Percentiles rank a stretch among this genome's conserved stretches.
Evolutionary conservation across 1,140 invertebrate species (phyloP).

Genomic region (Macrocentrus cingulum): DNA sequence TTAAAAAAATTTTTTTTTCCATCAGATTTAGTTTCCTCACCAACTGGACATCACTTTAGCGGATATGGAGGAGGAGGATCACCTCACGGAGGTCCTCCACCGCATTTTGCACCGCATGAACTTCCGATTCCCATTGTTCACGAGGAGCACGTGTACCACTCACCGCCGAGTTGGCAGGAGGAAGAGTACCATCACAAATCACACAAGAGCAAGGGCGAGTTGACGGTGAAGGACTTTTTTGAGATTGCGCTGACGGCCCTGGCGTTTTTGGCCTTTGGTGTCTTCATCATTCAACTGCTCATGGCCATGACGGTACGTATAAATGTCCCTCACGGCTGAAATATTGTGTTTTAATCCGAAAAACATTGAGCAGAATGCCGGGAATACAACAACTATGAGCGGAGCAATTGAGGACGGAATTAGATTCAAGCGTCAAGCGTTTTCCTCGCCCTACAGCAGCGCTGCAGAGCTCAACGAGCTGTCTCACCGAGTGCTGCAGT

Average conservation of each 20-base stretch:
- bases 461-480: slow-evolving; percentile 60
- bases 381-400: slow-evolving; percentile 30
- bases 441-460: slow-evolving; percentile 31
- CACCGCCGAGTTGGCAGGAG: slow-evolving; percentile 41
- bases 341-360: too few species aligned
- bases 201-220: slow-evolving; percentile 58
- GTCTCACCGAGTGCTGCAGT: slow-evolving; percentile 58
- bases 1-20: too few species aligned
- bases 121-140: slow-evolving; percentile 43
- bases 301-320: slow-evolving; percentile 59
- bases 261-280: slow-evolving; percentile 76
- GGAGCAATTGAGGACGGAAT: slow-evolving; percentile 20
- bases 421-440: slow-evolving; percentile 40
- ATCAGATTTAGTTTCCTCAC: slow-evolving; percentile 42
- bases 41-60: slow-evolving; percentile 38
- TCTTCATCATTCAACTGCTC: slow-evolving; percentile 74
- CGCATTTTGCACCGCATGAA: slow-evolving; percentile 21
- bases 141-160: slow-evolving; percentile 50
- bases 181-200: slow-evolving; percentile 37
- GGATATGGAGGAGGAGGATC: slow-evolving; percentile 36
- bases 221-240: slow-evolving; percentile 71
- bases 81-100: slow-evolving; percentile 34
- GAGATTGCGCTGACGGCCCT: slow-evolving; percentile 76
- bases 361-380: slow-evolving; percentile 7
- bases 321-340: not conserved